A percentile compares a stretch with the other conserved stretches of the same genome.
These are phyloP conservation scores for Rutpela maculata DNA, from an alignment of 2,888 invertebrate genomes.

Conservation along the genomic window DNA sequence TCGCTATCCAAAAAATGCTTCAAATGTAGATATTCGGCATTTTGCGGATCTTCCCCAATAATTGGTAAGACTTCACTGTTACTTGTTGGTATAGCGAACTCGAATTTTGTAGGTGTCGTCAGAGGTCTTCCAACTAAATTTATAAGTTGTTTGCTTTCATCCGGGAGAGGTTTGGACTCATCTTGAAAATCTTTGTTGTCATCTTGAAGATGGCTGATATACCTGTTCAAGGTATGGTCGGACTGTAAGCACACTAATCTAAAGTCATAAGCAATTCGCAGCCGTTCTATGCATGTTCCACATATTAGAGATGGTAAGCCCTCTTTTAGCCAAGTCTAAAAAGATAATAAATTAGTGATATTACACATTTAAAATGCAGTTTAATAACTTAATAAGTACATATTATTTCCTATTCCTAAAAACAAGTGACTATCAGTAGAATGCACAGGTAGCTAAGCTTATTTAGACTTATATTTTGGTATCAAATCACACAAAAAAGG, in stretches of 20 bases:
- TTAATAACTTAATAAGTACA: too few species aligned
- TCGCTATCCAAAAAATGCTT: conserved; percentile 71
- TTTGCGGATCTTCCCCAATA: conserved; percentile 66
- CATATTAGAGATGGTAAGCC: conserved; percentile 69
- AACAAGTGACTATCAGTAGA: background rate
- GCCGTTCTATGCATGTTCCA: conserved; percentile 67
- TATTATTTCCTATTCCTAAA: too few species aligned
- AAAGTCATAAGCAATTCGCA: conserved; percentile 70
- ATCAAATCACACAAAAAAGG: background rate
- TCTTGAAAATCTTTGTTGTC: conserved; percentile 58
- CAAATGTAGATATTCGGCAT: conserved; percentile 68
- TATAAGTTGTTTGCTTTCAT: conserved; percentile 42
- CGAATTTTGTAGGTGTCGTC: conserved; percentile 66
- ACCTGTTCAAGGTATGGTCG: conserved; percentile 67
- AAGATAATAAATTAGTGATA: conserved; percentile 41
- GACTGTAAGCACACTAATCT: conserved; percentile 68
- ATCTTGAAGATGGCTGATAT: conserved; percentile 57
- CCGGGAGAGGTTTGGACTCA: conserved; percentile 42
- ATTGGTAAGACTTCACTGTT: conserved; percentile 60
- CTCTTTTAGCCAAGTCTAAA: conserved; percentile 69
- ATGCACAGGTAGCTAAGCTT: background rate
- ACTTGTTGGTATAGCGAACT: conserved; percentile 60
- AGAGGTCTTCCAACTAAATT: conserved; percentile 51
- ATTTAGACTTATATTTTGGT: background rate
- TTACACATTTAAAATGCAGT: background rate